Conservation (phyloP, 2,888 invertebrate genomes). For the Trissonchulus latispiculum region DNA sequence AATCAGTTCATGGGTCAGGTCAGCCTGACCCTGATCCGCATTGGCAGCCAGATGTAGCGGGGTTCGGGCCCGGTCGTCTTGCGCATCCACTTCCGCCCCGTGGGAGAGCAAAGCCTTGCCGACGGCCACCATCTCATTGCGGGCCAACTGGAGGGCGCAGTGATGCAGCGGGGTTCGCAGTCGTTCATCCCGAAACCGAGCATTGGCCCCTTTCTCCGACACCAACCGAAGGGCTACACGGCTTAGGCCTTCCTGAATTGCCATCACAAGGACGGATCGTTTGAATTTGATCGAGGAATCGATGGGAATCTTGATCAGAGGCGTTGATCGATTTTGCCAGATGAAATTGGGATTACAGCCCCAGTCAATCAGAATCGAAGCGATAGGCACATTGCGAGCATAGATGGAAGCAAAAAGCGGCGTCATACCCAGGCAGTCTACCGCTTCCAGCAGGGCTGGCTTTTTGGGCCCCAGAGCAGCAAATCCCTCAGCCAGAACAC, state of each 20-base stretch:
- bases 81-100: not conserved
- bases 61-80: conserved; percentile 37
- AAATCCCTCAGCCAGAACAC: not conserved
- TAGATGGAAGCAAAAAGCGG: not conserved
- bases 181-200: conserved; percentile 38
- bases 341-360: conserved; percentile 3
- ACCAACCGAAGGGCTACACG: conserved; percentile 37
- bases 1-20: conserved; percentile 47
- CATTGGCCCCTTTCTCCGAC: conserved; percentile 35
- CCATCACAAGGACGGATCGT: not conserved
- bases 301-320: not conserved
- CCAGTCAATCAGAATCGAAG: not conserved
- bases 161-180: conserved; percentile 36
- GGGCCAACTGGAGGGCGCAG: not conserved
- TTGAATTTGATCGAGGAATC: not conserved
- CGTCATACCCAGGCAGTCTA: not conserved
- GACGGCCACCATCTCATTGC: not conserved
- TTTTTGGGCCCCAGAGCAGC: not conserved
- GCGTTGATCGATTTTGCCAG: too few species aligned
- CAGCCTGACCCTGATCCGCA: conserved; percentile 43
- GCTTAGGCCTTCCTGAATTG: not conserved
- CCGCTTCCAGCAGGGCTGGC: not conserved
- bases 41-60: conserved; percentile 49
- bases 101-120: conserved; percentile 34
- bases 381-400: not conserved